These are phyloP conservation scores for Pangasius mekongensis DNA, from an alignment of 2,797 vertebrate species.

Conservation along the genomic window DNA sequence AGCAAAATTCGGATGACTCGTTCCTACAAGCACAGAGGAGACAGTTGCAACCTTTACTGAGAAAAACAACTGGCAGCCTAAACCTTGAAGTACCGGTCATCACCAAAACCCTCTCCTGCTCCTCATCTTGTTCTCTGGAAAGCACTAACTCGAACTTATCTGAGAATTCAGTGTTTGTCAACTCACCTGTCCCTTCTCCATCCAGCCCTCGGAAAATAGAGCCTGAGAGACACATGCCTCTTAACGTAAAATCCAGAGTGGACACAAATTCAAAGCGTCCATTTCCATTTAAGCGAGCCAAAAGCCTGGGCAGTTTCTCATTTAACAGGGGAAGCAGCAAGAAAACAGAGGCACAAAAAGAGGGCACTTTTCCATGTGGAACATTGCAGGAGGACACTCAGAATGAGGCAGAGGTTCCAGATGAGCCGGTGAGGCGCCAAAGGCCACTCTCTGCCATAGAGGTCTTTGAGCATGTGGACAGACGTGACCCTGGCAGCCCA, in stretches of 20 bases:
- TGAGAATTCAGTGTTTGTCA: constrained; percentile 83
- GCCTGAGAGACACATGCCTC: constrained; percentile 70
- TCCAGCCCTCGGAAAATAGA: constrained; percentile 71
- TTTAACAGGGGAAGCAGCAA: constrained; percentile 68
- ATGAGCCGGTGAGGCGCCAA: constrained; percentile 58
- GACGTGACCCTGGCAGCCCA: constrained; percentile 76
- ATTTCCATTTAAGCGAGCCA: constrained; percentile 73
- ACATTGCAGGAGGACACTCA: constrained; percentile 76
- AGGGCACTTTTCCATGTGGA: constrained; percentile 72
- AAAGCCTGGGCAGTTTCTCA: constrained; percentile 73
- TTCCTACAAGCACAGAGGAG: constrained; percentile 62
- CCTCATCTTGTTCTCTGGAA: constrained; percentile 81
- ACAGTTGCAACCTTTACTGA: constrained; percentile 49
- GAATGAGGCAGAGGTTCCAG: constrained; percentile 72
- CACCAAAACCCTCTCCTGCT: constrained; percentile 71
- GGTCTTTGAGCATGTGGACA: constrained; percentile 82
- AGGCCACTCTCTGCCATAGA: constrained; percentile 81
- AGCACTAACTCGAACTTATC: constrained; percentile 78
- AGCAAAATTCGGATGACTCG: constrained; percentile 78
- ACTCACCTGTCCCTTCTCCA: constrained; percentile 82
- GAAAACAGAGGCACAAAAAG: constrained; percentile 71
- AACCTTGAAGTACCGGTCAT: constrained; percentile 54
- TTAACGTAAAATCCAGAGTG: constrained; percentile 65
- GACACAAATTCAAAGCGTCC: constrained; percentile 79
- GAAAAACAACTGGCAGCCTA: constrained; percentile 64